Evolutionary conservation across 2,113 vertebrate genomes (phyloP).

Genomic region (Carassius auratus): DNA sequence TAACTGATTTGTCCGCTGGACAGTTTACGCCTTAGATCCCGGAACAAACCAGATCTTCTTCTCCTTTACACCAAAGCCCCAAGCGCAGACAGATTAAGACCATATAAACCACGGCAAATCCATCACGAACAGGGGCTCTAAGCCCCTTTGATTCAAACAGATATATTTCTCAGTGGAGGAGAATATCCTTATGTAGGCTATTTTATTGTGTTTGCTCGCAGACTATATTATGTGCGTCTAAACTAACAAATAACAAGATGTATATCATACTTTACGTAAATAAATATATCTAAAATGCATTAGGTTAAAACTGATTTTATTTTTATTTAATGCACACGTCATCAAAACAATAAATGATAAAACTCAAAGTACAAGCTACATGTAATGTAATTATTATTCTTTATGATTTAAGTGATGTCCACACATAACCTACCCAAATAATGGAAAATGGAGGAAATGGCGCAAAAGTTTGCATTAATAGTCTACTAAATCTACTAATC

Average conservation of each 20-base stretch:
- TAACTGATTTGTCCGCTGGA: slow-evolving; percentile 62
- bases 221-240: slow-evolving; percentile 36
- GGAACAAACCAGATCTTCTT: slow-evolving; percentile 65
- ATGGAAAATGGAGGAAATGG: background rate
- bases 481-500: background rate
- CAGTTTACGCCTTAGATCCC: slow-evolving; percentile 65
- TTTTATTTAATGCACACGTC: background rate
- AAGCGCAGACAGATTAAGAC: slow-evolving; percentile 81
- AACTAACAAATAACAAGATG: background rate
- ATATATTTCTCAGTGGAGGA: slow-evolving; percentile 73
- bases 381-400: too few species aligned
- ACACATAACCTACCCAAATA: background rate
- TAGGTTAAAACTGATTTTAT: background rate
- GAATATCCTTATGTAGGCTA: slow-evolving; percentile 56
- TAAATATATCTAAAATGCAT: background rate
- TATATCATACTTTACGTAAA: background rate
- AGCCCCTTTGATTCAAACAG: slow-evolving; percentile 81
- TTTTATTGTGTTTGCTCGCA: slow-evolving; percentile 60
- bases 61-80: slow-evolving; percentile 74
- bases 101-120: slow-evolving; percentile 82
- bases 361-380: background rate
- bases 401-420: too few species aligned
- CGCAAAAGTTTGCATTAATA: background rate
- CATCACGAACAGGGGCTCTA: slow-evolving; percentile 77
- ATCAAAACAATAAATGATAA: background rate